Percentiles rank a stretch among this genome's conserved stretches.
Evolutionary conservation across 2,888 invertebrate genomes (phyloP).

Genomic region (Tenthredo scrophulariae): DNA sequence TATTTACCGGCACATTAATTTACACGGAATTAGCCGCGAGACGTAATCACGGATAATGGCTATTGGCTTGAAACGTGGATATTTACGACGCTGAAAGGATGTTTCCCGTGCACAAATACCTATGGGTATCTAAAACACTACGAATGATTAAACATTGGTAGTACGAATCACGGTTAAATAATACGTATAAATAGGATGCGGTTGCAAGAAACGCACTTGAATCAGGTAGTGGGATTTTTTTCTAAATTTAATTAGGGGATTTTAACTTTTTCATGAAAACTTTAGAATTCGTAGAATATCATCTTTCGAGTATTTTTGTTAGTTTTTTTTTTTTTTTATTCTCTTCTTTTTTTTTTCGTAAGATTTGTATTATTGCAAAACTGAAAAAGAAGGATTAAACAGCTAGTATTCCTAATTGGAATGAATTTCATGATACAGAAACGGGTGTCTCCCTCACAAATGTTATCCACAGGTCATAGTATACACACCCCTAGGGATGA

Average conservation of each 20-base stretch:
- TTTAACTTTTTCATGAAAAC: not conserved
- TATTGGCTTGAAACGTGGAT: conserved; percentile 1
- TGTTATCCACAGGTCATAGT: not conserved
- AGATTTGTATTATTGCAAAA: not conserved
- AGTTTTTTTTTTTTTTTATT: not conserved
- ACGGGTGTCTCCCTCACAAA: not conserved
- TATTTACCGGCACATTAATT: conserved; percentile 9
- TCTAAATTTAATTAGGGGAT: not conserved
- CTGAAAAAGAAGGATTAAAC: not conserved
- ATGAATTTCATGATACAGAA: not conserved
- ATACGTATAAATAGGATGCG: no score
- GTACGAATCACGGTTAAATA: not conserved
- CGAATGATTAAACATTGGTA: not conserved
- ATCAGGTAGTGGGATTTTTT: not conserved
- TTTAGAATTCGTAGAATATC: not conserved
- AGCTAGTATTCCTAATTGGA: not conserved
- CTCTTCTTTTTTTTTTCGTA: not conserved
- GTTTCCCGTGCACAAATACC: not conserved
- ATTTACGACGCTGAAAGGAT: conserved; percentile 1
- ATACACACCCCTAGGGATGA: not conserved
- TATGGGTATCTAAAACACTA: not conserved
- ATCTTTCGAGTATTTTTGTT: not conserved
- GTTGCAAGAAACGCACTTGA: no score
- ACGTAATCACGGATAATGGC: conserved; percentile 22
- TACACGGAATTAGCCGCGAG: conserved; percentile 9